These are phyloP conservation scores for Nibea albiflora DNA, from an alignment of 2,113 vertebrate genomes.

Conservation along the genomic window DNA sequence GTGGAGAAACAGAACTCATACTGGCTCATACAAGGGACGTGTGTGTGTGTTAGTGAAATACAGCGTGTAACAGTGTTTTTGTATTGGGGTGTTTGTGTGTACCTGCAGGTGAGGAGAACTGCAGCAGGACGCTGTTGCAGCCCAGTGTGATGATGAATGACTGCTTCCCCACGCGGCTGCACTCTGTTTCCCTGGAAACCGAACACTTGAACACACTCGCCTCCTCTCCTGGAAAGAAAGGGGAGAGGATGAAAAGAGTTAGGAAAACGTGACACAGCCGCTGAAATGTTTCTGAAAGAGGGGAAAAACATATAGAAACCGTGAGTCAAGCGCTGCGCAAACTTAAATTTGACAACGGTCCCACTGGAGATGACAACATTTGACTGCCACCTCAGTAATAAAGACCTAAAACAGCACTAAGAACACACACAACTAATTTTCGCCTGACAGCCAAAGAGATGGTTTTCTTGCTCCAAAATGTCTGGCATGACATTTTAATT, in stretches of 20 bases:
- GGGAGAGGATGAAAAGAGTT: constrained; percentile 8
- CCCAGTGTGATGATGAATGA: constrained; percentile 97
- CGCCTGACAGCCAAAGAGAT: background rate
- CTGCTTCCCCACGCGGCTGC: constrained; percentile 96
- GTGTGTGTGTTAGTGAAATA: background rate
- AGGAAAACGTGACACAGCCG: background rate
- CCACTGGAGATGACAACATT: background rate
- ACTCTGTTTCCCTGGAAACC: constrained; percentile 91
- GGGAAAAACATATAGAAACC: background rate
- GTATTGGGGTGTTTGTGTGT: background rate
- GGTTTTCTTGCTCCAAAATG: background rate
- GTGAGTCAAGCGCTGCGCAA: background rate
- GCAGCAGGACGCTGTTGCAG: constrained; percentile 94
- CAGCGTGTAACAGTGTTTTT: background rate
- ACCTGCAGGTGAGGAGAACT: constrained; percentile 94
- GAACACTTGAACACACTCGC: constrained; percentile 95
- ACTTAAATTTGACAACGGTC: background rate
- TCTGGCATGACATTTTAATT: background rate
- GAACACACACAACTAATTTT: background rate
- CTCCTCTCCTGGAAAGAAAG: constrained; percentile 85
- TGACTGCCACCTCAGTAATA: background rate
- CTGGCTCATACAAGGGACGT: no score
- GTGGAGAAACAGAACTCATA: background rate
- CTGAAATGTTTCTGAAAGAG: no score
- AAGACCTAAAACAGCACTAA: background rate